A percentile compares a stretch with the other conserved stretches of the same genome.
Evolutionary conservation across 2,113 vertebrate genomes (phyloP).

Genomic region (Grammomys surdaster): DNA sequence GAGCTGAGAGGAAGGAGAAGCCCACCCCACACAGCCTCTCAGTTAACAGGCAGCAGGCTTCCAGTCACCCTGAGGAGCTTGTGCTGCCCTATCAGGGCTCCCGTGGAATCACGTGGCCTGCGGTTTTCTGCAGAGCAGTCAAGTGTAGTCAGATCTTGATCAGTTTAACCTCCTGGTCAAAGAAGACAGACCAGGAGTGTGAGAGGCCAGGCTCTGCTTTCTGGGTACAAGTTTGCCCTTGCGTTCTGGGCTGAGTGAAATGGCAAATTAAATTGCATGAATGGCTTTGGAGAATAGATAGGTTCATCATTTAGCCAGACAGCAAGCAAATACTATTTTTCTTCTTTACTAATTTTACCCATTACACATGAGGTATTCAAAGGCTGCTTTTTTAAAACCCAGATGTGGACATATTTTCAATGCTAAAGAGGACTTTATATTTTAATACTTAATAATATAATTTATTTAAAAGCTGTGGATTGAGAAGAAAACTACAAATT

Average conservation of each 20-base stretch:
- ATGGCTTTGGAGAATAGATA: constrained; percentile 4
- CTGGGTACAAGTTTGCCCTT: neutral
- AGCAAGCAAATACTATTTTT: neutral
- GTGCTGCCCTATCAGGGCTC: neutral
- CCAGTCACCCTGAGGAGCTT: constrained; percentile 43
- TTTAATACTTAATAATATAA: constrained; percentile 63
- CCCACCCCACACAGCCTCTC: neutral
- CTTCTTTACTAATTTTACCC: neutral
- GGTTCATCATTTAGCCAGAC: constrained; percentile 44
- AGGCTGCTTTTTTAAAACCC: constrained; percentile 17
- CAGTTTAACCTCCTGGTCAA: constrained; percentile 11
- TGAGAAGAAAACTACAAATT: neutral
- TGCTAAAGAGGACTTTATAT: constrained; percentile 48
- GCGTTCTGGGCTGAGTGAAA: neutral
- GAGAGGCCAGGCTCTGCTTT: neutral
- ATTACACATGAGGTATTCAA: neutral
- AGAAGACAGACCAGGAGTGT: neutral
- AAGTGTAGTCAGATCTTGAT: neutral
- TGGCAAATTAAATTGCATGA: neutral
- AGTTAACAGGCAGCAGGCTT: constrained; percentile 18
- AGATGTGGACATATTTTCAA: neutral
- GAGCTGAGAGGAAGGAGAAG: constrained; percentile 52
- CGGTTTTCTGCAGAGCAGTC: neutral
- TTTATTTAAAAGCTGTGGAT: constrained; percentile 59
- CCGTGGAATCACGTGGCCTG: neutral